phyloP scores from a whole-genome alignment of 2,888 invertebrate species.

The Nineta flava region DNA sequence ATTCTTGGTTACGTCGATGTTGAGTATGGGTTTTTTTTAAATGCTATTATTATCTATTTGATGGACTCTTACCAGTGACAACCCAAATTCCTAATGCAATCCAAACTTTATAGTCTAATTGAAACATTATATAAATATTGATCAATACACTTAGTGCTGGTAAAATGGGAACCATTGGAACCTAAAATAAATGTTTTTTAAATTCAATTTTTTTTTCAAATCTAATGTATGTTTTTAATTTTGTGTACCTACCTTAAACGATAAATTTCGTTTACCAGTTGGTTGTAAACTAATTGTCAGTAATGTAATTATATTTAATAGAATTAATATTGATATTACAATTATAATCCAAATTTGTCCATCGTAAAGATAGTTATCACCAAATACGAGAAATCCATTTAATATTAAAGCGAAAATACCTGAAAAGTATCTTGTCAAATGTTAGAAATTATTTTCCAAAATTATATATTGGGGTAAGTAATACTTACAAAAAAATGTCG shows the following conservation, averaged over 20 bases:
- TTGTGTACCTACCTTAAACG: neutral
- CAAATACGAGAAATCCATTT: neutral
- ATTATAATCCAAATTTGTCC: neutral
- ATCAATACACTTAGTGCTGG: slow-evolving; percentile 68
- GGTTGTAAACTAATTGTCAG: neutral
- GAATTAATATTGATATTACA: neutral
- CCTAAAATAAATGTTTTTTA: slow-evolving; percentile 32
- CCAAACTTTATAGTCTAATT: slow-evolving; percentile 66
- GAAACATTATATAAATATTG: slow-evolving; percentile 74
- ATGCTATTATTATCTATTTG: too few species aligned
- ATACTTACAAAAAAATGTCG: slow-evolving; percentile 28
- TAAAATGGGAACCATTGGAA: slow-evolving; percentile 67
- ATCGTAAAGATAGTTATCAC: neutral
- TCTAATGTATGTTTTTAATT: too few species aligned
- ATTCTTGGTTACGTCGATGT: too few species aligned
- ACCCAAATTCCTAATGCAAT: slow-evolving; percentile 68
- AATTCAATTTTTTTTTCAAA: too few species aligned
- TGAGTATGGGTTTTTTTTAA: too few species aligned
- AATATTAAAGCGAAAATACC: neutral
- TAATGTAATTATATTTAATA: neutral
- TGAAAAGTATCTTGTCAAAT: neutral
- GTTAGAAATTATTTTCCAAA: neutral
- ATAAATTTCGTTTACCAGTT: neutral
- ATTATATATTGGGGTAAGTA: neutral
- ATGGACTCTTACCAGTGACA: slow-evolving; percentile 47